Conservation (phyloP, 2,888 invertebrate genomes). For the Apodemia hepburni region DNA sequence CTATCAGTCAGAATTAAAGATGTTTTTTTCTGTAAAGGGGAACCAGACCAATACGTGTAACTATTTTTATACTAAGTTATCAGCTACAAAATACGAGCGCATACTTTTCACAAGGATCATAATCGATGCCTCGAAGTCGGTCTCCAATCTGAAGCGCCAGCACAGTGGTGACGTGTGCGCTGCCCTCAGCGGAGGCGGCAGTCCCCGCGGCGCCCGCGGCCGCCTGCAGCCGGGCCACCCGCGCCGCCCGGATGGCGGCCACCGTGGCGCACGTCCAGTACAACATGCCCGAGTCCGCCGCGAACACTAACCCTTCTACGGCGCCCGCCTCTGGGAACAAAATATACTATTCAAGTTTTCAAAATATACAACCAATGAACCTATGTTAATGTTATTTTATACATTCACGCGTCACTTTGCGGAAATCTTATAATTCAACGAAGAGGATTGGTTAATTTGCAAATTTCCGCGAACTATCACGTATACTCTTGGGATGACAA, state of each 20-base stretch:
- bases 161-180: constrained; percentile 69
- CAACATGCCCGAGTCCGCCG: constrained; percentile 83
- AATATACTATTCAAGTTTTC: too few relatives aligned
- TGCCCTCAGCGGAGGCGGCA: constrained; percentile 29
- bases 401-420: too few relatives aligned
- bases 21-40: too few relatives aligned
- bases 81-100: neutral
- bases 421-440: too few relatives aligned
- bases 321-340: constrained; percentile 84
- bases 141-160: constrained; percentile 84
- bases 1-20: too few relatives aligned
- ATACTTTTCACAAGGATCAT: constrained; percentile 87
- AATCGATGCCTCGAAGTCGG: constrained; percentile 91
- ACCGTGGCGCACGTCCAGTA: constrained; percentile 94
- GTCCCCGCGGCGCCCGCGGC: constrained; percentile 36
- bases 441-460: too few relatives aligned
- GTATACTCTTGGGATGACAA: too few relatives aligned
- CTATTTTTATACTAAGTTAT: neutral
- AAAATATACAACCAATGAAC: neutral
- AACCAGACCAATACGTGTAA: too few relatives aligned
- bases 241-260: constrained; percentile 63
- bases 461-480: too few relatives aligned
- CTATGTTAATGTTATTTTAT: too few relatives aligned
- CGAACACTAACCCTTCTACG: constrained; percentile 93
- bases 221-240: constrained; percentile 37